Evolutionary conservation across 2,888 invertebrate genomes (phyloP), one percentile per base, ranked within the genome.

Genomic region (Megalurothrips usitatus): DNA sequence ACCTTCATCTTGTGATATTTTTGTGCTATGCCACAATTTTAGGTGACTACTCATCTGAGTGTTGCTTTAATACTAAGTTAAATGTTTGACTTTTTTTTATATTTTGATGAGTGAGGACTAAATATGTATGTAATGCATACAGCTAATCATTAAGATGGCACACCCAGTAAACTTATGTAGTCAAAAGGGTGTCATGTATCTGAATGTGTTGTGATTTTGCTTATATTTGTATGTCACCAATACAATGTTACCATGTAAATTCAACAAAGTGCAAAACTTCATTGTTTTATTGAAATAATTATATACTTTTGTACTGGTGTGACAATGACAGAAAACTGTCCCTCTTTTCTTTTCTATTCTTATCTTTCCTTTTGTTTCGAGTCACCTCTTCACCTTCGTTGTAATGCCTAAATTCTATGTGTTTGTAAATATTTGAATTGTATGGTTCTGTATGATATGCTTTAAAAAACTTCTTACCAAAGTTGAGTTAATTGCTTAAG

Each of bases 201-300:
- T 75, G 68, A 75, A 75, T 75, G 68, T 75, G 68, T 75, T 75
- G 68, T 75, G 68, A 75, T 75, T 75, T 75, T 75, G 68, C 68
- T 75, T 75, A 75, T 75, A 75, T 75, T 75, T 75, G 68, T 75
- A 75, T 75, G 68, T 75, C 68, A 75, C 26, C 68, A 23, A 75
- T 75, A 26, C 68, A 26, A 75, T 75, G 68, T 75, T 75, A 75
- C 68, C 68, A 75, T 26, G 23, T 26, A 75, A 75, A 75, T 26
- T 75, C 23, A 75, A 75, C 26, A 75, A 75, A 75, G 68, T 75
- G 68, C 68, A 75, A 75, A 75, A 75, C 23, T n/a, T 58, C 12
- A 75, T 23, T 75, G n/a, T 26, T 75, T 75, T 75, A 75, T 23
- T 12, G 68, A 75, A 75, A 75, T 75, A 26, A 75, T 75, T 75